Evolutionary conservation across 2,888 invertebrate species (phyloP), one percentile per base, ranked within the genome.

Genomic region (Myathropa florea): DNA sequence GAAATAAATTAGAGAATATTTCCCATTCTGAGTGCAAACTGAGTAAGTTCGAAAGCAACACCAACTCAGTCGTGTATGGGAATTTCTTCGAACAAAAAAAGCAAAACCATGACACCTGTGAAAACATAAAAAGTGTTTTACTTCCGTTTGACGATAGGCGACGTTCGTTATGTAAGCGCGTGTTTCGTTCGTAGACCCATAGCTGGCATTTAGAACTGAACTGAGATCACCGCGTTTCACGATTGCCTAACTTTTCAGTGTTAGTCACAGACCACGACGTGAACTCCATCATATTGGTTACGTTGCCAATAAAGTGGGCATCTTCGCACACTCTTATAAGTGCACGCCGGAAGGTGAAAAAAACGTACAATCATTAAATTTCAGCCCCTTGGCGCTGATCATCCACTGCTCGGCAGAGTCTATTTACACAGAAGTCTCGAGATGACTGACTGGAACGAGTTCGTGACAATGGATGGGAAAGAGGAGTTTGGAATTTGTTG

Each of bases 161-260:
- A n/a, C n/a, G n/a, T n/a, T n/a, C n/a, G 14, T 57, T 57, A 57
- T 57, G 57, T 57, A 57, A 57, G 57, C 24, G 14, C 24, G 4
- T 14, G 57, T 14, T 46, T 46, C 46, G 46, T 46, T 46, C 23
- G 24, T 26, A 10, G 12, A 55, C 23, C 6, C 57, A 57, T 9
- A 57, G 10, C 24, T 57, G 23, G 23, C 57, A 57, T 57, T 57
- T 23, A 57, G 57, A 71, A 61, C 60, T 71, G 57, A 71, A 61
- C 60, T 71, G 60, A 71, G 60, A 71, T 71, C 71, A 71, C 46
- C 60, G 18, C 60, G 14, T 18, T 26, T 57, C 36, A 59, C 4
- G 18, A 59, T 18, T 68, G 46, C 18, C 23, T 21, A 68, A 68
- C 33, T 23, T 14, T 14, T 23, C 57, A 24, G 23, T 60, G n/a